Evolutionary conservation across 2,888 invertebrate genomes (phyloP), one percentile per base, ranked within the genome.

Genomic region (Drosophila yooni): DNA sequence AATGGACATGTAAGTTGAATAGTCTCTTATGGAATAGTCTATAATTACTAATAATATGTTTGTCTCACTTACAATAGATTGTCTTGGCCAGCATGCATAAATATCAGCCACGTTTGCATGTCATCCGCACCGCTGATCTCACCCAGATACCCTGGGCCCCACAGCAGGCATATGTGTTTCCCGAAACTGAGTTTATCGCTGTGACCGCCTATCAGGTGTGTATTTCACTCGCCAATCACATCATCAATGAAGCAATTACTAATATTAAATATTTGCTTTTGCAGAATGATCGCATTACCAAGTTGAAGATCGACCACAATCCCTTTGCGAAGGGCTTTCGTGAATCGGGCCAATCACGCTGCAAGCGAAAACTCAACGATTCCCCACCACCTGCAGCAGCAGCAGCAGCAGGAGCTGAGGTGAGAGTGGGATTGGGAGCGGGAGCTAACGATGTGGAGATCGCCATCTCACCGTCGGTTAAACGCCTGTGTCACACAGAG

Each of bases 61-160:
- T 52, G 1, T 29, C 4, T 92, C 88, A 66, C 84, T 63, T 68
- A n/a, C 85, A 74, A 2, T 94, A 97, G 97, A 95, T 98, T 89
- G 96, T 97, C 4, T 94, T 99, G 70, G 97, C 97, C 34, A 99
- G 98, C 29, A 99, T 99, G 99, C 99, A 99, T 94, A 98, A 98
- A 93, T 99, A 99, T 94, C 96, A 97, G 76, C 98, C 98, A 0
- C 94, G 96, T 10, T 95, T 98, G 87, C 95, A 98, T 93, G 95
- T 99, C 79, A 96, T 97, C 46, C 95, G 97, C 51, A 96, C 97
- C 54, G 94, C 96, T 13, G 96, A 97, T 91, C 94, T 94, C 0
- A 94, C 94, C 1, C 95, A 95, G 46, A 93, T 96, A 51, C 95
- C 95, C 40, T 97, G 96, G 95, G 95, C 96, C 31, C 95, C 95